phyloP scores from a whole-genome alignment of 1,140 invertebrate genomes.

The Acyrthosiphon pisum region DNA sequence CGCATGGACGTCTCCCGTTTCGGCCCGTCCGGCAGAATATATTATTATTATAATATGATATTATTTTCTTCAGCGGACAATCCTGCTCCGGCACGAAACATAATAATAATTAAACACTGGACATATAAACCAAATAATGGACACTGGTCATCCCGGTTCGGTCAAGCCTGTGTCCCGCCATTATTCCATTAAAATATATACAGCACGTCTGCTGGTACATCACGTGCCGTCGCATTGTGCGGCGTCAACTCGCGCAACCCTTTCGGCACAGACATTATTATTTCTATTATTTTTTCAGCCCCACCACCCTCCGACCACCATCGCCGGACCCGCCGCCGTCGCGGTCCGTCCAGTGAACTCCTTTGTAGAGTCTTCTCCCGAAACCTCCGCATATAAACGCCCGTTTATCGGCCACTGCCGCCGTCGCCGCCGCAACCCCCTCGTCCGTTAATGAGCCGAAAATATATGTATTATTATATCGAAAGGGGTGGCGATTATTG shows the following conservation, averaged over 20 bases:
- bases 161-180: not conserved
- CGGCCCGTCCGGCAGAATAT: not conserved
- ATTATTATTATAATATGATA: not conserved
- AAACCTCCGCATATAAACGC: not conserved
- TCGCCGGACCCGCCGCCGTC: not conserved
- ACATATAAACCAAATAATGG: not conserved
- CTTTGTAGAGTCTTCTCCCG: not conserved
- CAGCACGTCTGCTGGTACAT: conserved; percentile 45
- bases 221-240: conserved; percentile 37
- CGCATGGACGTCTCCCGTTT: conserved; percentile 32
- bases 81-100: not conserved
- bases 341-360: not conserved
- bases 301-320: not conserved
- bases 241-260: not conserved
- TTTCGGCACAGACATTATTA: not conserved
- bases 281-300: not conserved
- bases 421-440: too few species aligned
- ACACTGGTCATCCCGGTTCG: conserved; percentile 35
- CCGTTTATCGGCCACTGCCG: not conserved
- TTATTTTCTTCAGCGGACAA: not conserved
- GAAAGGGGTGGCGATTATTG: not conserved
- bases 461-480: not conserved
- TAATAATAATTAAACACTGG: not conserved
- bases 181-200: not conserved
- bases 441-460: conserved; percentile 38